Evolutionary conservation across 2,888 invertebrate genomes (phyloP), one percentile per base, ranked within the genome.

Genomic region (Caenorhabditis panamensis): DNA sequence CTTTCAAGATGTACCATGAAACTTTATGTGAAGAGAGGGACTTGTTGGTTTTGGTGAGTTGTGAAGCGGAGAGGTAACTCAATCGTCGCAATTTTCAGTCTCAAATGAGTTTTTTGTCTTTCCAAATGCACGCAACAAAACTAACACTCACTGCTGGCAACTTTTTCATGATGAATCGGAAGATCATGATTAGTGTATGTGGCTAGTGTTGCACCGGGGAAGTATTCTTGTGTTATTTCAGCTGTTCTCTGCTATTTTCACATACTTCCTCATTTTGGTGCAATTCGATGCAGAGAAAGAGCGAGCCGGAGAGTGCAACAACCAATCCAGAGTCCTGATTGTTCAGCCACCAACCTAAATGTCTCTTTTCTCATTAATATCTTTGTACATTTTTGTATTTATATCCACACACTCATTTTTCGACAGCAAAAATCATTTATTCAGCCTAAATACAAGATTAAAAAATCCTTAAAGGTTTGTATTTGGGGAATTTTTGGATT

Each of bases 91-190:
- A n/a, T n/a, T 59, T 83, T 54, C 69, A 85, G 85, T 78, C 84
- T n/a, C 85, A 85, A 82, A 85, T 85, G 85, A 84, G 82, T 64
- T 85, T 84, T 67, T 64, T 85, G 9, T 79, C 85, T 1, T 82
- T 85, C 49, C 85, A 85, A 84, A 85, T 85, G 82, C 84, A 85
- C 41, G 82, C 85, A n/a, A 85, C 85, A 0, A 85, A 85, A 26
- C 66, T 85, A 9, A 84, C 85, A 1, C 68, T 85, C 1, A 73
- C 86, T 0, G 86, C 86, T 49, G 78, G 83, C 13, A 71, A 86
- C 61, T 86, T 80, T 59, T 86, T 86, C 79, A 72, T 79, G 71
- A 86, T 86, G 86, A 86, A 84, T 37, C 62, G 86, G 16, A 86
- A 82, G 47, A 86, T 86, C 61, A 61, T 86, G 64, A 76, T 86